These are phyloP conservation scores for Apoda limacodes DNA, from an alignment of 2,888 invertebrate species.

Conservation along the genomic window DNA sequence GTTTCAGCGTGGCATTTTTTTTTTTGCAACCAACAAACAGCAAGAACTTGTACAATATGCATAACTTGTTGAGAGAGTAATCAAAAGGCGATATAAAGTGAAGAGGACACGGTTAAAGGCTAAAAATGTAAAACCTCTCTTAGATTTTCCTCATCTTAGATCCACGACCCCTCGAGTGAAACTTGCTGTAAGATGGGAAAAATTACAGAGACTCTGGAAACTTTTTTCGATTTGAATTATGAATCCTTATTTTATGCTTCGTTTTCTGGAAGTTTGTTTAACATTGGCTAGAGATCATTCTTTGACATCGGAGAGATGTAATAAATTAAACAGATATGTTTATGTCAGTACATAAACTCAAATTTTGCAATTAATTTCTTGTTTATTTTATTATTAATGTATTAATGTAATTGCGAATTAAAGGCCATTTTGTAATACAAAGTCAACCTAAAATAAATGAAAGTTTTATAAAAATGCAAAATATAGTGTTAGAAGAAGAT, in stretches of 20 bases:
- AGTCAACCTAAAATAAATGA: no score
- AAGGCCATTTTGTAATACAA: no score
- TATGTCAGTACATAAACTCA: no score
- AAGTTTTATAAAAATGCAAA: no score
- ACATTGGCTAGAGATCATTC: conserved; percentile 47
- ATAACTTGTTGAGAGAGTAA: conserved; percentile 69
- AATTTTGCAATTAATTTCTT: conserved; percentile 3
- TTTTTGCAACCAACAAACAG: conserved; percentile 43
- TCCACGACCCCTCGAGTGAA: conserved; percentile 56
- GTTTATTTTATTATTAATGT: conserved; percentile 6
- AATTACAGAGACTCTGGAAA: conserved; percentile 60
- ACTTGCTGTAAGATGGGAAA: conserved; percentile 66
- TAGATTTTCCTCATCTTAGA: conserved; percentile 57
- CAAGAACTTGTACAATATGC: conserved; percentile 63
- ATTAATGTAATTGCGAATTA: neutral
- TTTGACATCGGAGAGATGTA: conserved; percentile 45
- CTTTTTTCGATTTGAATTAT: conserved; percentile 70
- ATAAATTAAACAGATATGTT: no score
- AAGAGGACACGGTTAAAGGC: conserved; percentile 64
- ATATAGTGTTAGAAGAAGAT: no score
- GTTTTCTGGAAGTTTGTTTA: conserved; percentile 56
- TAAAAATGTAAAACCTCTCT: conserved; percentile 66
- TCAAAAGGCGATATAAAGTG: conserved; percentile 69
- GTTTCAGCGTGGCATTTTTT: no score
- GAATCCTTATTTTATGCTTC: conserved; percentile 66